Percentiles rank a stretch among this genome's conserved stretches.
Evolutionary conservation across 2,888 invertebrate species (phyloP).

Genomic region (Nomada ferruginata): DNA sequence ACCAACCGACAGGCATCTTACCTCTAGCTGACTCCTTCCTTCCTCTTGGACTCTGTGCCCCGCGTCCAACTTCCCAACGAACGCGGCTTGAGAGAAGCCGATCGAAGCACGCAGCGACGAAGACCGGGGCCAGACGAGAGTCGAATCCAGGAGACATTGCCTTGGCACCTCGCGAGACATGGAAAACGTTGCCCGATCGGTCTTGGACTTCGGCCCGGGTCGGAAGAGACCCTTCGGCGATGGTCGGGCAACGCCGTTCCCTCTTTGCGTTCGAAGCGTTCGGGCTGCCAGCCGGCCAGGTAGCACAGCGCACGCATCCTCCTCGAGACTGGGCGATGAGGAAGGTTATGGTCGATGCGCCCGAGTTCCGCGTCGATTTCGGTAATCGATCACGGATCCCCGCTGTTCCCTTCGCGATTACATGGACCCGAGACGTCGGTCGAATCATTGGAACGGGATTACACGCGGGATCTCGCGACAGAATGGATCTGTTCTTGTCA

Average conservation of each 20-base stretch:
- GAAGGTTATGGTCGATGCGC: slow-evolving; percentile 47
- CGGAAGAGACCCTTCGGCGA: neutral
- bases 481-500: too few relatives aligned
- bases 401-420: neutral
- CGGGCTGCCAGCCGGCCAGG: slow-evolving; percentile 18
- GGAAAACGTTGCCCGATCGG: slow-evolving; percentile 72
- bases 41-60: slow-evolving; percentile 14
- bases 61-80: slow-evolving; percentile 61
- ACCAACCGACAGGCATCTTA: slow-evolving; percentile 55
- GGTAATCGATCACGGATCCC: neutral
- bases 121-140: slow-evolving; percentile 39
- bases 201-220: slow-evolving; percentile 30
- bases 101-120: slow-evolving; percentile 56
- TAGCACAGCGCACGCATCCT: neutral
- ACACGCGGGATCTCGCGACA: too few relatives aligned
- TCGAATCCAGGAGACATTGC: slow-evolving; percentile 61
- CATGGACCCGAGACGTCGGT: too few relatives aligned
- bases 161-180: slow-evolving; percentile 64
- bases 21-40: slow-evolving; percentile 50
- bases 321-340: slow-evolving; percentile 29
- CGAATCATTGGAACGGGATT: too few relatives aligned
- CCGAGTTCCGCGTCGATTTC: slow-evolving; percentile 1
- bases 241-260: neutral
- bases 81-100: slow-evolving; percentile 40
- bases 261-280: slow-evolving; percentile 13